Percentiles rank a stretch among this genome's conserved stretches.
Conservation (phyloP, 2,888 invertebrate species). For the Lasioglossum calceatum region DNA sequence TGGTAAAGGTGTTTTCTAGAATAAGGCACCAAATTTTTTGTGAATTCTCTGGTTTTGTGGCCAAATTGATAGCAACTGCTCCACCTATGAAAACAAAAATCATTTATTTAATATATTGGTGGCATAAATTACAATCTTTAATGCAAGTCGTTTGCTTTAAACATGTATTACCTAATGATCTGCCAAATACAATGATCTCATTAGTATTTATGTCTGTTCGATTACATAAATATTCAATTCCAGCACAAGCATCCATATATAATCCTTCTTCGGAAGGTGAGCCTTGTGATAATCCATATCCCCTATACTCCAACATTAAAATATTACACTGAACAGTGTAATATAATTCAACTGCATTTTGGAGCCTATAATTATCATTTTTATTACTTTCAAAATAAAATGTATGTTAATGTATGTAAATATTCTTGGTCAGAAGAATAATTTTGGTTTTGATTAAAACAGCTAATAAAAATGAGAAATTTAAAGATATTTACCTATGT, state of each 20-base stretch:
- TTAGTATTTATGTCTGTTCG: conserved; percentile 93
- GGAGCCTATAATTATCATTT: conserved; percentile 86
- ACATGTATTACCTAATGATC: conserved; percentile 89
- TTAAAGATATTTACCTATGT: conserved; percentile 88
- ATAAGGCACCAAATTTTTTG: conserved; percentile 94
- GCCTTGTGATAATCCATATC: conserved; percentile 97
- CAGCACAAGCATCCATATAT: conserved; percentile 94
- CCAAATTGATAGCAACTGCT: conserved; percentile 95
- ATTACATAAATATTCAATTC: conserved; percentile 92
- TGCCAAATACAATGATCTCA: conserved; percentile 95
- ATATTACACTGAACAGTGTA: conserved; percentile 93
- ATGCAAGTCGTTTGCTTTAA: background rate
- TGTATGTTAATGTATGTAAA: background rate
- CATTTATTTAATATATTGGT: background rate
- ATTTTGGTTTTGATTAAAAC: background rate
- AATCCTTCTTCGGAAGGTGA: conserved; percentile 94
- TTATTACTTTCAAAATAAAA: too few relatives aligned
- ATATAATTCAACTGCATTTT: conserved; percentile 95
- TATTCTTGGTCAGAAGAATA: background rate
- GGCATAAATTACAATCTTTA: background rate
- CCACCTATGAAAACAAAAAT: conserved; percentile 88
- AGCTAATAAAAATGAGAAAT: background rate
- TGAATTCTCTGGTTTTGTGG: conserved; percentile 90
- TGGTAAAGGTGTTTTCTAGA: conserved; percentile 98
- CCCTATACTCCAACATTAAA: conserved; percentile 97